Conservation (phyloP, 2,797 vertebrate species). For the Rhinophrynus dorsalis region DNA sequence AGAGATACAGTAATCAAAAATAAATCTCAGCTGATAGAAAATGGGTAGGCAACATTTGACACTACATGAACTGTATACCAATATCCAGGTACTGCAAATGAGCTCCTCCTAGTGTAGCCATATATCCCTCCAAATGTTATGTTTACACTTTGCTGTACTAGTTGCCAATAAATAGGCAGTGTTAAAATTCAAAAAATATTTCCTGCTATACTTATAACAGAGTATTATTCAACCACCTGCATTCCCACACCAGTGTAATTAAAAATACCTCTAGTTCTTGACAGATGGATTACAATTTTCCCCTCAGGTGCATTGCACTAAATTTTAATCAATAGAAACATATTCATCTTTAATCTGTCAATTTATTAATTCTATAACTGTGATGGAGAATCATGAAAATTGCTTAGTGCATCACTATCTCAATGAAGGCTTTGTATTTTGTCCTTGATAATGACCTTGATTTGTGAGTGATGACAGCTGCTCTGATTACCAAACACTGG, state of each 20-base stretch:
- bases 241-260: constrained; percentile 29
- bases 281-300: constrained; percentile 41
- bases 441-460: constrained; percentile 36
- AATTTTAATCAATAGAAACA: constrained; percentile 48
- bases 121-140: no score
- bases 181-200: no score
- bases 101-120: no score
- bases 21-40: no score
- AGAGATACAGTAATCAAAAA: no score
- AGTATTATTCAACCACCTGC: constrained; percentile 27
- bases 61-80: no score
- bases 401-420: constrained; percentile 10
- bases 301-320: constrained; percentile 35
- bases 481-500: constrained; percentile 20
- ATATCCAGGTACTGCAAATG: no score
- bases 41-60: no score
- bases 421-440: constrained; percentile 45
- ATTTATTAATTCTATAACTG: constrained; percentile 45
- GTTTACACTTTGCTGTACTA: no score
- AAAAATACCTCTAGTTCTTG: constrained; percentile 33
- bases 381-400: constrained; percentile 45
- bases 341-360: constrained; percentile 48
- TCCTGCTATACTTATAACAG: no score
- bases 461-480: constrained; percentile 32
- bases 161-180: neutral